Evolutionary conservation across 2,113 vertebrate species (phyloP), one percentile per base, ranked within the genome.

Genomic region (Cephalopterus ornatus): DNA sequence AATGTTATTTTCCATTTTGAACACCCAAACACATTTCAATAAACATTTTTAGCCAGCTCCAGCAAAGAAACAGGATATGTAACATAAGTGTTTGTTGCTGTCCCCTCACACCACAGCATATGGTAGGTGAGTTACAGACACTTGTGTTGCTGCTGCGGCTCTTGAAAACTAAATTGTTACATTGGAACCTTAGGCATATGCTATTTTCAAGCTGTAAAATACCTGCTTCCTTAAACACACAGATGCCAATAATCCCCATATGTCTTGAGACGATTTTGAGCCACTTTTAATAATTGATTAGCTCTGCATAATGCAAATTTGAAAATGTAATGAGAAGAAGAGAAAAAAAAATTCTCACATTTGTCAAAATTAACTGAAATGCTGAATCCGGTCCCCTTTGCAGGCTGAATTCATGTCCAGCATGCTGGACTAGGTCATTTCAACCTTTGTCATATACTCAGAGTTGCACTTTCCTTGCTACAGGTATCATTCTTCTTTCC

Each of bases 141-240:
- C 93, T 96, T 78, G 61, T 77, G 92, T 56, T 94, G 68, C 65
- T 84, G 92, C 85, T 82, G 83, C 58, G 84, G 91, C 86, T 89
- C 95, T 93, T 93, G 66, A 93, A 73, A 94, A 96, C 37, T 53
- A 95, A 96, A 95, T 92, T 78, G 96, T 96, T 95, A 49, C 53
- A 66, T 81, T 92, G 95, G 91, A 96, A 96, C 91, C 93, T 91
- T 75, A 89, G 89, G 80, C 94, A 96, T 93, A 95, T 96, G 95
- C 49, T 96, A 93, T 95, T 95, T 93, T 89, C 77, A 94, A 94
- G 77, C 89, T 93, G 94, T 76, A 96, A 97, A 96, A 75, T 94
- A 96, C 96, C 96, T 96, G 95, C 92, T 96, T 93, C 49, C 77
- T 93, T 93, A 93, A 95, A 96, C 95, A 95, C 83, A 85, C 91